Evolutionary conservation across 2,797 vertebrate species (phyloP).

Genomic region (Rhynchotus rufescens): DNA sequence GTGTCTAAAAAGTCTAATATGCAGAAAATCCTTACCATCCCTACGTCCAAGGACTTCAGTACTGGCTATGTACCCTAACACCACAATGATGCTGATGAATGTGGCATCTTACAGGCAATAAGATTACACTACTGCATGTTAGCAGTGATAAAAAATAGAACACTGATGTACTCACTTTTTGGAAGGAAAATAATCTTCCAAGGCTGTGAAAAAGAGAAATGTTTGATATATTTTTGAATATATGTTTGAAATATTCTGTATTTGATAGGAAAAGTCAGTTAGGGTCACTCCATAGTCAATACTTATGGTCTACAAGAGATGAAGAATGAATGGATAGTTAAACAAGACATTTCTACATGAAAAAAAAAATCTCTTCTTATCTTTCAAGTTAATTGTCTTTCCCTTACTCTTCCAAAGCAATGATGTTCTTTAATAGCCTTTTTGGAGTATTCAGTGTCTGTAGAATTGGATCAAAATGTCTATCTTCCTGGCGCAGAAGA

Average conservation of each 20-base stretch:
- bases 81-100: not conserved
- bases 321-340: not conserved
- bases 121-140: not conserved
- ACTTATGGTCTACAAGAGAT: not conserved
- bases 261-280: not conserved
- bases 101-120: not conserved
- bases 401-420: not conserved
- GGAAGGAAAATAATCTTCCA: not conserved
- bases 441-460: not conserved
- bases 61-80: not conserved
- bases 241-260: no score
- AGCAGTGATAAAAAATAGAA: not conserved
- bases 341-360: not conserved
- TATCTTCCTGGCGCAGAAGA: not conserved
- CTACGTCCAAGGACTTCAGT: not conserved
- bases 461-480: not conserved
- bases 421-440: not conserved
- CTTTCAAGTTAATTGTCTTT: not conserved
- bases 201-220: not conserved
- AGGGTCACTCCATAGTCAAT: not conserved
- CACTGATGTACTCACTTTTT: not conserved
- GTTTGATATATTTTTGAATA: no score
- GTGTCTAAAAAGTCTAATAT: not conserved
- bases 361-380: not conserved
- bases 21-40: not conserved